These are phyloP conservation scores for Ibycter americanus DNA, from an alignment of 2,797 vertebrate genomes.

Conservation along the genomic window DNA sequence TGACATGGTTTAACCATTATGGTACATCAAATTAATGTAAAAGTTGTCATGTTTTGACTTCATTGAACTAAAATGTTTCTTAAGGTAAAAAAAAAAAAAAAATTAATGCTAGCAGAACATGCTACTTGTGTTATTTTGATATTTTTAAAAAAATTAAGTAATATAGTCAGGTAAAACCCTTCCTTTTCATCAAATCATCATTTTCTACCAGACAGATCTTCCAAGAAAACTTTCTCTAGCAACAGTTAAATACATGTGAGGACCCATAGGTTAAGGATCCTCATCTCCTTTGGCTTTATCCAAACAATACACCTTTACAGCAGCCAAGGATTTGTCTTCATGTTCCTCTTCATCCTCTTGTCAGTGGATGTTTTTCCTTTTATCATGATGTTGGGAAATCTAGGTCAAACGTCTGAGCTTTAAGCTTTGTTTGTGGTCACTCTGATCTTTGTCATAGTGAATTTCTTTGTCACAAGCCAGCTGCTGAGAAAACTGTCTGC, in stretches of 20 bases:
- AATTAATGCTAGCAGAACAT: background rate
- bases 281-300: background rate
- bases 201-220: background rate
- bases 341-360: background rate
- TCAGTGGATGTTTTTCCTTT: background rate
- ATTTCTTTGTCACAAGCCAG: background rate
- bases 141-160: background rate
- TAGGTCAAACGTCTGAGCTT: background rate
- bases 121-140: background rate
- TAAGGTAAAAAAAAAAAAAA: background rate
- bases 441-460: background rate
- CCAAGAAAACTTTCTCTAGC: background rate
- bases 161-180: background rate
- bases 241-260: background rate
- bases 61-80: background rate
- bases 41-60: background rate
- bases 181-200: background rate
- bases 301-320: background rate
- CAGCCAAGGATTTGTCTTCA: background rate
- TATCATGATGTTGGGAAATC: background rate
- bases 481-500: conserved; percentile 17
- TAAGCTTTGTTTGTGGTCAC: background rate
- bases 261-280: background rate
- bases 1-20: background rate
- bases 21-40: background rate